Percentiles rank a stretch among this genome's conserved stretches.
These are phyloP conservation scores for Protula sp. DNA, from an alignment of 2,888 invertebrate species.

Conservation along the genomic window DNA sequence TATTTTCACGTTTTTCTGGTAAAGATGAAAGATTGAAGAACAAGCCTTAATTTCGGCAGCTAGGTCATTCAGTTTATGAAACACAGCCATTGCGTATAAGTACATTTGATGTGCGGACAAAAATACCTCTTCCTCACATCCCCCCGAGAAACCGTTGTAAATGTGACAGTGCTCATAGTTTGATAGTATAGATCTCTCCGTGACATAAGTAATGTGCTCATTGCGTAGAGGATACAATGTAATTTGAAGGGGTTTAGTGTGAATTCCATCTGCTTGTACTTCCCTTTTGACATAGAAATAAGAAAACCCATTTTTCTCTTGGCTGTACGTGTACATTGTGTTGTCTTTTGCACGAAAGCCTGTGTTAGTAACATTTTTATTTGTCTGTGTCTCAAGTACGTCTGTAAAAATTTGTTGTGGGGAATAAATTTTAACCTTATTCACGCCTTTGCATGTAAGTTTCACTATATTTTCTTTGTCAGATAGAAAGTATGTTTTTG, in stretches of 20 bases:
- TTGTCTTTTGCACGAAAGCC: not conserved
- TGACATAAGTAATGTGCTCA: too few species aligned
- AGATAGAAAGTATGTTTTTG: not conserved
- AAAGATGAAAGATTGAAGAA: too few species aligned
- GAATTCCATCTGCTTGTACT: not conserved
- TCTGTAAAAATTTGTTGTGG: not conserved
- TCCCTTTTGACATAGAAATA: not conserved
- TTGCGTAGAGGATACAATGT: too few species aligned
- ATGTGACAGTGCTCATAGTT: too few species aligned
- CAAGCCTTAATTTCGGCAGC: too few species aligned
- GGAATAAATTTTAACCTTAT: not conserved
- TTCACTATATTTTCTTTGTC: not conserved
- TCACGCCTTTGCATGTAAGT: not conserved
- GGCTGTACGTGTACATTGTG: not conserved
- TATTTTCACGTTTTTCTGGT: too few species aligned
- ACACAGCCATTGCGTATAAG: too few species aligned
- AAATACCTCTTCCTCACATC: too few species aligned
- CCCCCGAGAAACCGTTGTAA: too few species aligned
- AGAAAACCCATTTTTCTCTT: not conserved
- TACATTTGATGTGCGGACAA: too few species aligned
- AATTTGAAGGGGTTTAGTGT: not conserved
- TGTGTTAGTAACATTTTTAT: not conserved
- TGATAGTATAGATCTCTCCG: too few species aligned
- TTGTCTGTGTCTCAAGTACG: not conserved
- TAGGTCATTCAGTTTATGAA: too few species aligned